Base-by-base conservation (phyloP, 1,140 invertebrate genomes). In the Caenorhabditis brenneri region DNA sequence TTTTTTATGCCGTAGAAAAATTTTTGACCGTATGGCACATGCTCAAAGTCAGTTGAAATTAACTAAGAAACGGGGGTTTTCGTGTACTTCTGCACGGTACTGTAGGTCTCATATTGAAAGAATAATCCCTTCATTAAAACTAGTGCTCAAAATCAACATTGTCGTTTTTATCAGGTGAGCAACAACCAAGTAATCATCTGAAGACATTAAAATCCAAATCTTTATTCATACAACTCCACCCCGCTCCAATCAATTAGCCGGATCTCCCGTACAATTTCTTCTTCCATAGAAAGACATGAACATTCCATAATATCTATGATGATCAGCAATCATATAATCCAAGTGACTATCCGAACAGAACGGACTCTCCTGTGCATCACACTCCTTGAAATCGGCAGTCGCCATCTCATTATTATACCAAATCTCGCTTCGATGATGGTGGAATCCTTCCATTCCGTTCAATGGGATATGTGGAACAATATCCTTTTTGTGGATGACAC, bases 331-430 rank as follows among this genome's bases (percentile, higher is more conserved):
- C 31, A 36, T 22, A 33, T 10, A 42, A 16, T 58, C 55, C 80
- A 49, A 39, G 19, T 49, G 31, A 24, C 53, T 31, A 60, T 81
- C 80, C 29, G 80, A 81, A 55, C 80, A 81, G 24, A 58, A 48
- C 12, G 55, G 55, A 19, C 31, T 42, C 24, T 84, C 83, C 46
- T 84, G 79, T 12, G n/a, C 24, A 19, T 81, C 22, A 36, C 79
- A 80, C 15, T 36, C 33, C 5, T 46, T 58, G 58, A 22, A 84
- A 15, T 5, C 36, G 31, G 82, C 79, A 31, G 39, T 49, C 10
- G 33, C 16, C 83, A 84, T 84, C 12, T 84, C 55, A 58, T 84
- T 84, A 46, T 80, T 16, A 78, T 84, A 84, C 79, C 79, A 84
- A 16, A 84, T 48, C 48, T 84, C 83, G n/a, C n/a, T 49, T 19